Base-by-base conservation (phyloP, 1,140 invertebrate species). In the Helicorthomorpha holstii region DNA sequence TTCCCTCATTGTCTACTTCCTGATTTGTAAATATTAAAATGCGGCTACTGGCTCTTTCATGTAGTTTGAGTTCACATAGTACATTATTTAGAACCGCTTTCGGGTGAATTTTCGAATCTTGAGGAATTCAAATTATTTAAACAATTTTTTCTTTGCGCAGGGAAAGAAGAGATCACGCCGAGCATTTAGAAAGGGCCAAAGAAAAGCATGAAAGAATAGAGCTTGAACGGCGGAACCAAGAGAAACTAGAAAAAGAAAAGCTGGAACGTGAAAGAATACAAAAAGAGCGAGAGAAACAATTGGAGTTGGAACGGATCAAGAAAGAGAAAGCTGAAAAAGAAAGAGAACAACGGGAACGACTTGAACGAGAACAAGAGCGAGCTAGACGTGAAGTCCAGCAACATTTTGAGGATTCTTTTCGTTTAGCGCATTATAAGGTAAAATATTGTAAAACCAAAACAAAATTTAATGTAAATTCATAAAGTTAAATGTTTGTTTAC, bases 361-460 rank as follows among this genome's bases (percentile, higher is more conserved):
- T 44, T 16, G 27, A 54, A 50, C 67, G 67, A 67, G 67, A n/a
- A 34, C 7, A 34, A 7, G 29, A 34, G 16, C 7, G 29, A 16
- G 29, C 29, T 16, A 7, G 16, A 7, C 29, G 29, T 7, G 29
- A 34, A 34, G 29, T 92, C 44, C 81, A 88, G 57, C 83, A 88
- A 63, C 88, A 93, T 70, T 93, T 92, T 66, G 82, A 85, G 64
- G 83, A 89, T 69, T 89, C 85, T 48, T 69, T 91, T 26, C 76
- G 82, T 64, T 70, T 84, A 47, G 82, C 81, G 23, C 80, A 83
- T 60, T 81, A 85, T 68, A 86, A 86, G 80, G 83, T 88, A 59
- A 53, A 46, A 34, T 34, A 34, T 7, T 16, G 19, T 49, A n/a
- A 27, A 49, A 25, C 48, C 41, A 41, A 48, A 49, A 48, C 14